Evolutionary conservation across 2,113 vertebrate genomes (phyloP), one percentile per base, ranked within the genome.

Genomic region (Onychostruthus taczanowskii): DNA sequence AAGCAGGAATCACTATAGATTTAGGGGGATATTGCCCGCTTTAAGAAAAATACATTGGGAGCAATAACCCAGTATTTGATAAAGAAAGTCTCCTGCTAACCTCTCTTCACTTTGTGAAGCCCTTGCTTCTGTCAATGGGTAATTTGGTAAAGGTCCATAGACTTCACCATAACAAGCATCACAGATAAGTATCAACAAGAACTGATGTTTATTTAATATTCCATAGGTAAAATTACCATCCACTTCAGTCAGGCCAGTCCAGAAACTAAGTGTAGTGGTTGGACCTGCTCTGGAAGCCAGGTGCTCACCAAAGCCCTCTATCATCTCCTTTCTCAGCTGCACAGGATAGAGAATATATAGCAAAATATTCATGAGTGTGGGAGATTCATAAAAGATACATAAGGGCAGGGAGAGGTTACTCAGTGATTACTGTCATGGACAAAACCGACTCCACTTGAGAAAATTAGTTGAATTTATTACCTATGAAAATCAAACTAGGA

Each of bases 1-100:
- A 91, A 89, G 7, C 9, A 64, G 49, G 49, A 91, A 79, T 35
- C 3, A 1, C 37, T 49, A 43, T 52, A 52, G n/a, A 62, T 62
- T 80, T 47, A 68, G 17, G 6, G 1, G 0, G 1, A 7, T 44
- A 23, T 53, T 16, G 3, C 26, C 33, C 6, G 27, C 33, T 72
- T 67, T 20, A 47, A 58, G 44, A 89, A 82, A 94, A 89, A 84
- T 37, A 23, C 11, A 23, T 9, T 78, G 18, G 66, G 43, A 87
- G 23, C 16, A 50, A 31, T 56, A 70, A 78, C 5, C 64, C 26
- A 41, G 49, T 47, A 49, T 17, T 13, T 76, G 41, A 41, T 35
- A 75, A 66, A 59, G 39, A 33, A 59, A 55, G 9, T 64, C 28
- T 92, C 17, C 69, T 75, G 37, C 16, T 89, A 31, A 70, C 41